Evolutionary conservation across 2,797 vertebrate species (phyloP).

Genomic region (Clarias pachynema): DNA sequence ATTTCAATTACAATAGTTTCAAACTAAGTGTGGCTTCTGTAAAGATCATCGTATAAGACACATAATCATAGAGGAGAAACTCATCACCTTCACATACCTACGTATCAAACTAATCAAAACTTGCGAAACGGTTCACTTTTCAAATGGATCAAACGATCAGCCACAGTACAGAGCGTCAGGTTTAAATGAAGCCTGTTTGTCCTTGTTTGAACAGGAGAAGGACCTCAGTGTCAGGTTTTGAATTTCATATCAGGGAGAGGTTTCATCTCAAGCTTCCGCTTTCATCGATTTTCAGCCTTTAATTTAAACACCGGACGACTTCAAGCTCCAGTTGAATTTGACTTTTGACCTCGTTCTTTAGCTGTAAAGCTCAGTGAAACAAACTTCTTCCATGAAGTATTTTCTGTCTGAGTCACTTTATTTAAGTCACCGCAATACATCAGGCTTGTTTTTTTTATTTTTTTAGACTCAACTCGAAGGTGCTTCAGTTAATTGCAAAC

Average conservation of each 20-base stretch:
- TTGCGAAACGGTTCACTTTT: background rate
- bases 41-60: background rate
- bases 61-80: background rate
- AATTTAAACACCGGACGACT: conserved; percentile 15
- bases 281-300: conserved; percentile 40
- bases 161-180: background rate
- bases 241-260: conserved; percentile 26
- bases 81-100: too few relatives aligned
- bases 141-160: background rate
- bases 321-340: conserved; percentile 11
- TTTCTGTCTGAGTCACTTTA: background rate
- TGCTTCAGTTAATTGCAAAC: background rate
- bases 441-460: background rate
- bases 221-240: background rate
- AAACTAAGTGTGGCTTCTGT: background rate
- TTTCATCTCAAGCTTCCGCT: conserved; percentile 25
- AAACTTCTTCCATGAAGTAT: background rate
- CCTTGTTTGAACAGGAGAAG: background rate
- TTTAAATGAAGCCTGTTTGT: background rate
- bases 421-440: background rate
- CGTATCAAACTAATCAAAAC: background rate
- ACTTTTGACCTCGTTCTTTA: background rate
- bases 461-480: background rate
- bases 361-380: background rate
- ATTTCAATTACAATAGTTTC: background rate